A percentile compares a stretch with the other conserved stretches of the same genome.
phyloP scores from a whole-genome alignment of 1,140 invertebrate species.

The Drosophila fuyamai region DNA sequence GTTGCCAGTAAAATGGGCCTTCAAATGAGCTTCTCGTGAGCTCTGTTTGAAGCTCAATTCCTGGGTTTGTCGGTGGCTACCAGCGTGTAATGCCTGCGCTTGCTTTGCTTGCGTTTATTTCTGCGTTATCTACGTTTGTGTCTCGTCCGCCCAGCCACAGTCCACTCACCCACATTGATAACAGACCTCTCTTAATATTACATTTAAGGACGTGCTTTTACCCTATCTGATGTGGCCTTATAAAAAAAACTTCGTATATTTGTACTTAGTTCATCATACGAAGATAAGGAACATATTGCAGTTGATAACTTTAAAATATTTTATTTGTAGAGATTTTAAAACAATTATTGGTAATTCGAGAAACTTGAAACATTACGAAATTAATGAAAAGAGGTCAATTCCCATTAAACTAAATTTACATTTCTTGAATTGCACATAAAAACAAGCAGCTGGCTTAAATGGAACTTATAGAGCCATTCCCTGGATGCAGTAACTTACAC shows the following conservation, averaged over 20 bases:
- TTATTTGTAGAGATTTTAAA: too few species aligned
- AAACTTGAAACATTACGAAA: too few species aligned
- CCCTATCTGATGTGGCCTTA: not conserved
- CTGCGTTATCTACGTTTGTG: constrained; percentile 59
- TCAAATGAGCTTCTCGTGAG: not conserved
- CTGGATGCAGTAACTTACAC: constrained; percentile 23
- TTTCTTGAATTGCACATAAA: not conserved
- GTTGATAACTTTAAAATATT: too few species aligned
- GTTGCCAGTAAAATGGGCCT: not conserved
- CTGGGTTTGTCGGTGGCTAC: constrained; percentile 42
- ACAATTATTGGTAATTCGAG: too few species aligned
- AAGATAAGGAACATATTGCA: not conserved
- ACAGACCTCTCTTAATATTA: not conserved
- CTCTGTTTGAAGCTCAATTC: constrained; percentile 10
- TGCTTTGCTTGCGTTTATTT: constrained; percentile 33
- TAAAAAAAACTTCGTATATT: not conserved
- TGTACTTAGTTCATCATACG: not conserved
- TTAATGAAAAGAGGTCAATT: too few species aligned
- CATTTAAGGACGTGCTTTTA: not conserved
- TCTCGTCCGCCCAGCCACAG: constrained; percentile 49
- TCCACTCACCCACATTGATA: constrained; percentile 13
- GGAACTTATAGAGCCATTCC: not conserved
- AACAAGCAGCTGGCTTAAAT: not conserved
- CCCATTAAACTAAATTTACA: too few species aligned
- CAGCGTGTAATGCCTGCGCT: constrained; percentile 39